A percentile compares a stretch with the other conserved stretches of the same genome.
These are phyloP conservation scores for Falcunculus frontatus DNA, from an alignment of 2,113 vertebrate genomes.

Conservation along the genomic window DNA sequence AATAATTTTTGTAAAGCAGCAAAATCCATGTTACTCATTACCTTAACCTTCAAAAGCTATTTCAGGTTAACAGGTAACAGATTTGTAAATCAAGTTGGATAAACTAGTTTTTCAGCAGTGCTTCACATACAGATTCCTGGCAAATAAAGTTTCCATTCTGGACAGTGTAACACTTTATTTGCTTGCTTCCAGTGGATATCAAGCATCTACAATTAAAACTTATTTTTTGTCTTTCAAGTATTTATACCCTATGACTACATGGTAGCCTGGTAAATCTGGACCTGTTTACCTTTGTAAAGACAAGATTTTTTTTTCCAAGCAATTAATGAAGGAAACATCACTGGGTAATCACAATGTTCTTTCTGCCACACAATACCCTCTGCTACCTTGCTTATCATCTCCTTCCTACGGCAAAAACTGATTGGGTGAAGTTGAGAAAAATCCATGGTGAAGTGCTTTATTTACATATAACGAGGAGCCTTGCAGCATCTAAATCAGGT, in stretches of 20 bases:
- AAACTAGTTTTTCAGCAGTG: neutral
- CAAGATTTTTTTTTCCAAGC: neutral
- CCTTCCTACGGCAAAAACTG: neutral
- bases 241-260: neutral
- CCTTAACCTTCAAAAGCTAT: neutral
- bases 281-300: neutral
- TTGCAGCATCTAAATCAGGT: neutral
- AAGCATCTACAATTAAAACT: neutral
- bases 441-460: neutral
- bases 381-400: neutral
- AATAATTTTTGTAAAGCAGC: neutral
- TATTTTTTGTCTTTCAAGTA: neutral
- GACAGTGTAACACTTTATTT: neutral
- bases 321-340: neutral
- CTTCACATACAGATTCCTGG: neutral
- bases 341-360: neutral
- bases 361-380: neutral
- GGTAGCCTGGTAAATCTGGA: neutral
- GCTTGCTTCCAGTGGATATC: neutral
- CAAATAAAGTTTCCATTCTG: neutral
- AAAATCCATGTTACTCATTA: neutral
- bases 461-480: neutral
- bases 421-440: neutral
- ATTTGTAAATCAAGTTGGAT: neutral
- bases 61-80: neutral